Conservation (phyloP, 2,888 invertebrate genomes). For the Clivina fossor region DNA sequence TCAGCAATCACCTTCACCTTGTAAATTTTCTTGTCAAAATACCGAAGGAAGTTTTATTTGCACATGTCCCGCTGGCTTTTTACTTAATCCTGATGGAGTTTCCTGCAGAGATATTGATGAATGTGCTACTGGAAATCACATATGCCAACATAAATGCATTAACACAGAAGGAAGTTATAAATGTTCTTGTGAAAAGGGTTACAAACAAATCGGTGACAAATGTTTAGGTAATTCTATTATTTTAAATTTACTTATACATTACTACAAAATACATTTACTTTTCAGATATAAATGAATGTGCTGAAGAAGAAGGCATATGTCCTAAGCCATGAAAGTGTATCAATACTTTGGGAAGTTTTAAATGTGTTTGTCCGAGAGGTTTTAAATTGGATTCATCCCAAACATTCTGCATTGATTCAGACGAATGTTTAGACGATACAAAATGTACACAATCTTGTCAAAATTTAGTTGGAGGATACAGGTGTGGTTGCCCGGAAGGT, state of each 20-base stretch:
- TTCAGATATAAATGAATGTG: constrained; percentile 81
- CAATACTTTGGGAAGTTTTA: constrained; percentile 79
- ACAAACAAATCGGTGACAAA: constrained; percentile 72
- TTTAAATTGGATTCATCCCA: constrained; percentile 73
- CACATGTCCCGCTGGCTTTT: constrained; percentile 76
- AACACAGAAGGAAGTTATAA: constrained; percentile 80
- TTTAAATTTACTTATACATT: constrained; percentile 17
- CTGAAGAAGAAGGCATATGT: constrained; percentile 63
- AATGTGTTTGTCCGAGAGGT: constrained; percentile 81
- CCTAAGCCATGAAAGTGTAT: constrained; percentile 77
- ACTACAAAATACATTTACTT: constrained; percentile 30
- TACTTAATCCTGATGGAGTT: constrained; percentile 72
- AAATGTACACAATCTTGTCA: constrained; percentile 76
- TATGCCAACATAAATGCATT: constrained; percentile 75
- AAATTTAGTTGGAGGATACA: constrained; percentile 70
- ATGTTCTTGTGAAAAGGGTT: constrained; percentile 75
- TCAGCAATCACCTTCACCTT: constrained; percentile 68
- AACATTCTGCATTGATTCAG: constrained; percentile 72
- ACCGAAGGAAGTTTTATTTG: constrained; percentile 78
- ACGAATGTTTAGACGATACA: constrained; percentile 73
- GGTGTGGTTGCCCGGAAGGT: constrained; percentile 76
- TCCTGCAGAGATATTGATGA: constrained; percentile 80
- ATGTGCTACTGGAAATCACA: constrained; percentile 73
- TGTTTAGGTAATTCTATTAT: constrained; percentile 64
- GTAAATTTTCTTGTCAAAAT: constrained; percentile 79